These are phyloP conservation scores for Phaenicophaeus curvirostris DNA, from an alignment of 2,797 vertebrate species.

Conservation along the genomic window DNA sequence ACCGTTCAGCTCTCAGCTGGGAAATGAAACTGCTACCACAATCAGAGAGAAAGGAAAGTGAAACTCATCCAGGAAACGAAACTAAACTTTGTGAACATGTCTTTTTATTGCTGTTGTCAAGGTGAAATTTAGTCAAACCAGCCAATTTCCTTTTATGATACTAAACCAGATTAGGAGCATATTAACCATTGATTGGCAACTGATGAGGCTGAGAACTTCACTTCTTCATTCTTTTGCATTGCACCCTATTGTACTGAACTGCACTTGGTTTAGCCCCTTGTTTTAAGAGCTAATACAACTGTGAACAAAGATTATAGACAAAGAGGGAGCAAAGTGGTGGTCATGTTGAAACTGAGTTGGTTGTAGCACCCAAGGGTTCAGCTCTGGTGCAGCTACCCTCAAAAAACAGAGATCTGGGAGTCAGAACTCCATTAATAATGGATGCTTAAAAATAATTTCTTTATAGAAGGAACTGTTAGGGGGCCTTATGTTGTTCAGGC, in stretches of 20 bases:
- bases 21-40: neutral
- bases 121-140: neutral
- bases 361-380: neutral
- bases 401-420: neutral
- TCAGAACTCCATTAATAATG: neutral
- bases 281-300: neutral
- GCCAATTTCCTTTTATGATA: neutral
- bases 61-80: neutral
- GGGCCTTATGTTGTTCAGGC: fast-evolving
- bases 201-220: neutral
- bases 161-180: neutral
- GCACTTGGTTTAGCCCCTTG: neutral
- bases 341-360: neutral
- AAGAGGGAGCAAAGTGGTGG: neutral
- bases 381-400: neutral
- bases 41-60: neutral
- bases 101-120: neutral
- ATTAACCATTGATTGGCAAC: neutral
- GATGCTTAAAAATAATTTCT: neutral
- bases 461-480: neutral
- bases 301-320: neutral
- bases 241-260: neutral
- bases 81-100: neutral
- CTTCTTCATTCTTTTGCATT: neutral
- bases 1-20: neutral